phyloP scores from a whole-genome alignment of 2,113 vertebrate species.

The Sigmodon hispidus region DNA sequence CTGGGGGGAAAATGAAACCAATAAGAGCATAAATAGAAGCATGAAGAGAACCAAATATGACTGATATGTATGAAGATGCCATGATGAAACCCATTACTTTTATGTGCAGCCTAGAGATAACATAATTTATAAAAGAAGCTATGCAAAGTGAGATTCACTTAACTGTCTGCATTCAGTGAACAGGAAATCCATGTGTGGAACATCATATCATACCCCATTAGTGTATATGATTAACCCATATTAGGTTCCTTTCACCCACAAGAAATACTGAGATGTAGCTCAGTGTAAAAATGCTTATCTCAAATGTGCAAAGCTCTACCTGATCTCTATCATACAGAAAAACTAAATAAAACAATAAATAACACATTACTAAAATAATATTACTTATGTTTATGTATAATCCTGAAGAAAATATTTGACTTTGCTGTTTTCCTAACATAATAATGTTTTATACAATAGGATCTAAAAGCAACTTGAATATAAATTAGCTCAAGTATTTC shows the following conservation, averaged over 20 bases:
- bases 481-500: not conserved
- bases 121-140: not conserved
- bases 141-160: not conserved
- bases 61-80: not conserved
- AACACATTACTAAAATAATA: not conserved
- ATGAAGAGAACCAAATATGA: no score
- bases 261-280: not conserved
- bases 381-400: not conserved
- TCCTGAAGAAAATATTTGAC: not conserved
- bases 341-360: not conserved
- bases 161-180: not conserved
- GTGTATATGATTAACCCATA: not conserved
- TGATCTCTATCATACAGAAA: not conserved
- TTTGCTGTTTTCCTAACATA: not conserved
- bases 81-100: not conserved
- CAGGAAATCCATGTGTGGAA: not conserved
- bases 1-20: no score
- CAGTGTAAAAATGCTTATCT: not conserved
- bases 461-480: not conserved
- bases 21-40: no score
- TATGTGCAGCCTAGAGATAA: not conserved
- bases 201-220: not conserved
- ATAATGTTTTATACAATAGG: not conserved
- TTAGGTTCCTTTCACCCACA: not conserved
- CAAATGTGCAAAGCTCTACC: not conserved